phyloP scores from a whole-genome alignment of 2,888 invertebrate genomes.

The Eristalis intricaria region DNA sequence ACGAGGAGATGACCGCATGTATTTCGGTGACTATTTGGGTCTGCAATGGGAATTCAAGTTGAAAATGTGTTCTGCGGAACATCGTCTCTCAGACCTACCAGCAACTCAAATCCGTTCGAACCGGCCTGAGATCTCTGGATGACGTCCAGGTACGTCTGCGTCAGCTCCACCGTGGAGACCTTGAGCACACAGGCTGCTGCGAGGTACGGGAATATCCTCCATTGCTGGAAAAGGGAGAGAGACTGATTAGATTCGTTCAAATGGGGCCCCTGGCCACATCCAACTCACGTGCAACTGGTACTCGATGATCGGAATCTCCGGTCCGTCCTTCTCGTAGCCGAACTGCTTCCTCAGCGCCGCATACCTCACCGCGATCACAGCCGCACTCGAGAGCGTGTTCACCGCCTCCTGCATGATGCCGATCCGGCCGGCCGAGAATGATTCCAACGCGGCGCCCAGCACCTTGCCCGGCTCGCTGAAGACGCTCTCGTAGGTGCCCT shows the following conservation, averaged over 20 bases:
- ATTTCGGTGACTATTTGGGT: constrained; percentile 83
- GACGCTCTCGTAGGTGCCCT: constrained; percentile 94
- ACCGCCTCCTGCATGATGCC: constrained; percentile 85
- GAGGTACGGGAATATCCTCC: constrained; percentile 87
- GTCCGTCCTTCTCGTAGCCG: constrained; percentile 84
- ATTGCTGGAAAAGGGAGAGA: constrained; percentile 83
- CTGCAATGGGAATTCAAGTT: constrained; percentile 65
- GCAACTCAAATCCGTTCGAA: constrained; percentile 80
- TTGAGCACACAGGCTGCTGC: constrained; percentile 85
- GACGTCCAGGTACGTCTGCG: constrained; percentile 85
- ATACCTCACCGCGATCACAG: constrained; percentile 89
- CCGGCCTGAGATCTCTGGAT: constrained; percentile 85
- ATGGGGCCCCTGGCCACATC: neutral
- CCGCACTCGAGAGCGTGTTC: constrained; percentile 84
- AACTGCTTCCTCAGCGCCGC: constrained; percentile 90
- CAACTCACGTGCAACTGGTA: constrained; percentile 88
- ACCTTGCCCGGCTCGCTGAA: constrained; percentile 93
- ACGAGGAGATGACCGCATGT: constrained; percentile 85
- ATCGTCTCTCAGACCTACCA: constrained; percentile 75
- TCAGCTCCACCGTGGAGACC: constrained; percentile 86
- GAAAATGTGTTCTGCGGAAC: neutral
- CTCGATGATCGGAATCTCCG: constrained; percentile 89
- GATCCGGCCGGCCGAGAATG: constrained; percentile 91
- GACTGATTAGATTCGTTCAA: neutral
- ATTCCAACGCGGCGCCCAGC: constrained; percentile 92